Base-by-base conservation (phyloP, 2,888 invertebrate species). In the Dioctria rufipes region DNA sequence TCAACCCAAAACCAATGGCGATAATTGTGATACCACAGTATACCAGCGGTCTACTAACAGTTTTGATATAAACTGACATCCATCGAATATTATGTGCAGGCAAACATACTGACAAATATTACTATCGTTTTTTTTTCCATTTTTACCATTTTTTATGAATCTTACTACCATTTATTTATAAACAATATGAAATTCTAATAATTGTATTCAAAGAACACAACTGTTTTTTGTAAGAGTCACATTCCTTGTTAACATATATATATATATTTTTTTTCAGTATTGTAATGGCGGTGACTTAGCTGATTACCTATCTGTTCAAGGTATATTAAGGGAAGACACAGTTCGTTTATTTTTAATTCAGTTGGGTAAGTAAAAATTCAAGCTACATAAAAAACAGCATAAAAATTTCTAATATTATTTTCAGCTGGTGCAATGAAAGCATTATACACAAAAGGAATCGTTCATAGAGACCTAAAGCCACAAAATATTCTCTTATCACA, bases 281-380 rank as follows among this genome's bases (percentile, higher is more conserved):
- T 99, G 99, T 91, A 99, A 99, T 92, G 98, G 98, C 71, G 99
- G 99, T 39, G 99, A 99, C 90, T 91, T 99, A 89, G 98, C 98
- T 37, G 99, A 99, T 91, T 99, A 99, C 91, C 92, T 99, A 84
- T 93, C 93, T 88, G 94, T 94, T 69, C 98, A 98, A 90, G 96
- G 97, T 81, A 97, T 97, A 67, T 92, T 99, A 63, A 98, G 97
- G 89, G 99, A 99, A 90, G 97, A 97, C 88, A 99, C 99, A 4
- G 98, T 99, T 86, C 92, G 97, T 83, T 91, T 97, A 85, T 99
- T 99, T 91, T 92, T 99, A 84, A 92, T 95, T 86, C 99, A 99
- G 90, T 92, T 99, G 87, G 95, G 95, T 95, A 89, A 90, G 91
- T 43, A 67, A 60, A 63, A 58, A 51, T 63, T 65, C 5, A 42